Conservation (phyloP, 2,113 vertebrate species). For the Perognathus longimembris region DNA sequence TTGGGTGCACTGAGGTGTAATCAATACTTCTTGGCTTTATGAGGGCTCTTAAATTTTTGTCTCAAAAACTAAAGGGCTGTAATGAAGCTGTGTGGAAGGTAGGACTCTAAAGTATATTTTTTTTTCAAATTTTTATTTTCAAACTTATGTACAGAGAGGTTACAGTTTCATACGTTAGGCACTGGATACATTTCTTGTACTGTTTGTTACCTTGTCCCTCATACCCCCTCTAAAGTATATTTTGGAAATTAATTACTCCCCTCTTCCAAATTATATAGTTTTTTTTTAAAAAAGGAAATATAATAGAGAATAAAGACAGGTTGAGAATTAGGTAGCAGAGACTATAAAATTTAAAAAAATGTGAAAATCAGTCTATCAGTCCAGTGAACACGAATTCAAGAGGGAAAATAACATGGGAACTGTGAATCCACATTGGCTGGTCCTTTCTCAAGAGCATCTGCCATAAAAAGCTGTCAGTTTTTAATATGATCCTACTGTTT, state of each 20-base stretch:
- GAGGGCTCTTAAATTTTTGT: conserved; percentile 71
- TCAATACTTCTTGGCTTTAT: conserved; percentile 61
- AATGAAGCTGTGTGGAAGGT: conserved; percentile 72
- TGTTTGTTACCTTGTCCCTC: no score
- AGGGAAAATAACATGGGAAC: no score
- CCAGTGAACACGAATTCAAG: not conserved
- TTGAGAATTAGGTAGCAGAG: not conserved
- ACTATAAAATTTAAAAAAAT: conserved; percentile 12
- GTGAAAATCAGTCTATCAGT: not conserved
- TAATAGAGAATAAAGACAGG: not conserved
- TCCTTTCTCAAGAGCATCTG: not conserved
- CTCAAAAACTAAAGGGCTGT: conserved; percentile 82
- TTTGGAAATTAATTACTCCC: conserved; percentile 71
- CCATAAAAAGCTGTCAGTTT: not conserved
- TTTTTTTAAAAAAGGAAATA: conserved; percentile 43
- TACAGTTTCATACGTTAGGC: no score
- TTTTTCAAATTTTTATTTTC: no score
- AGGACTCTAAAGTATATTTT: conserved; percentile 73
- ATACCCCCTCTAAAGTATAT: no score
- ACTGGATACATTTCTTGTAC: no score
- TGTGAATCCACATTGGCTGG: not conserved
- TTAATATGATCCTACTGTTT: no score
- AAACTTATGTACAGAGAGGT: no score
- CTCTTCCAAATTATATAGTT: conserved; percentile 78
- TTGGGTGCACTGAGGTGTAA: conserved; percentile 44